Evolutionary conservation across 1,140 invertebrate species (phyloP), one percentile per base, ranked within the genome.

Genomic region (Coelopa frigida): DNA sequence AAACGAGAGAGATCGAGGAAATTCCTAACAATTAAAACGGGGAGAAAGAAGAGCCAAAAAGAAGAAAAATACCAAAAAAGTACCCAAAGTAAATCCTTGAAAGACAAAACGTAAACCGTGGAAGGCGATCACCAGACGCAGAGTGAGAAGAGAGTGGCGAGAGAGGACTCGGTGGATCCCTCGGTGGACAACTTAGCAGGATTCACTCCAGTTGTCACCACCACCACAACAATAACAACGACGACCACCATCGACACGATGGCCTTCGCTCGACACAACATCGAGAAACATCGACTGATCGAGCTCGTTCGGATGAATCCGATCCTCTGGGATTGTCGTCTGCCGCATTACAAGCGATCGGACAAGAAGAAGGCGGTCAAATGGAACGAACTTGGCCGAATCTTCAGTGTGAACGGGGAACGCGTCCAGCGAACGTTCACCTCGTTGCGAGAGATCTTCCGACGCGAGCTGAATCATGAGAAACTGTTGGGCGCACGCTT

Each of bases 291-390:
- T 49, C 58, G 63, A 52, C 60, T 67, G 50, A 67, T 67, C 49
- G 62, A 67, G 51, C 59, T 67, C 48, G 63, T 67, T 18, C 63
- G 57, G 38, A 24, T 51, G 12, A 67, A 66, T 44, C 60, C 63
- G 2, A 67, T 67, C 17, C 47, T 67, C 3, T 67, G 63, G 63
- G 63, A 67, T 42, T 67, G 63, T 21, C 63, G 63, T 15, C 47
- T 67, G 49, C 63, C 63, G 2, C 62, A 67, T 39, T 67, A 67
- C 46, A 67, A 67, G 32, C 53, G 63, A 20, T 66, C 63, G 7
- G 63, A 67, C 35, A 67, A 67, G 47, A 63, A 61, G 22, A 67
- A 67, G 44, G 60, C 62, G 33, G 52, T 66, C 26, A 66, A 67
- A 43, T 67, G 63, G 63, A 66, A 66, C 41, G 62, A 66, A 35